Evolutionary conservation across 2,113 vertebrate species (phyloP).

Genomic region (Zingel zingel): DNA sequence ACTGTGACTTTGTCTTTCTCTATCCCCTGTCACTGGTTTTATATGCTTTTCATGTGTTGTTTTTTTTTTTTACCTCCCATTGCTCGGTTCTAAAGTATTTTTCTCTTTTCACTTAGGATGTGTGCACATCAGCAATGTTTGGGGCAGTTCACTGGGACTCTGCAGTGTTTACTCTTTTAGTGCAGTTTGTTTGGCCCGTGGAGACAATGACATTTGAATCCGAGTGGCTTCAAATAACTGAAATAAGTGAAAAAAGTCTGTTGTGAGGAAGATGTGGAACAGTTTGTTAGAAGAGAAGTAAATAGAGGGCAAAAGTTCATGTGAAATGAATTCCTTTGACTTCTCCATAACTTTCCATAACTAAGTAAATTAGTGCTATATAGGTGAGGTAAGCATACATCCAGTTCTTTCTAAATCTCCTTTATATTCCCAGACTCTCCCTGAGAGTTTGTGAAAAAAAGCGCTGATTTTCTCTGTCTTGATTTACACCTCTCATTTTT

Average conservation of each 20-base stretch:
- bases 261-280: slow-evolving; percentile 7
- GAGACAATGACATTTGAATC: slow-evolving; percentile 33
- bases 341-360: slow-evolving; percentile 31
- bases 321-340: slow-evolving; percentile 9
- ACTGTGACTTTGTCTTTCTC: neutral
- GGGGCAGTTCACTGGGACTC: slow-evolving; percentile 1
- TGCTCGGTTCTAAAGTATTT: neutral
- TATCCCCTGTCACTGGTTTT: neutral
- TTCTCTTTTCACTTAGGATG: neutral
- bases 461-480: slow-evolving; percentile 48
- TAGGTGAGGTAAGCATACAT: slow-evolving; percentile 26
- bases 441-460: slow-evolving; percentile 43
- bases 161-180: neutral
- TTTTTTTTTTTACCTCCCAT: neutral
- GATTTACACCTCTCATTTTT: slow-evolving; percentile 69
- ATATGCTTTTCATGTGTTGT: neutral
- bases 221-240: slow-evolving; percentile 9
- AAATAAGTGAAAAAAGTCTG: slow-evolving; percentile 7
- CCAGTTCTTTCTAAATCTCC: slow-evolving; percentile 18
- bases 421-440: slow-evolving; percentile 18
- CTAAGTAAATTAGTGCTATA: neutral
- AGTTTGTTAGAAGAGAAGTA: slow-evolving; percentile 27
- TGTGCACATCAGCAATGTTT: neutral
- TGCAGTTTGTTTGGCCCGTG: slow-evolving; percentile 4
- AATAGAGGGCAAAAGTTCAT: slow-evolving; percentile 24